These are phyloP conservation scores for Gasteruption jaculator DNA, from an alignment of 2,888 invertebrate species.

Conservation along the genomic window DNA sequence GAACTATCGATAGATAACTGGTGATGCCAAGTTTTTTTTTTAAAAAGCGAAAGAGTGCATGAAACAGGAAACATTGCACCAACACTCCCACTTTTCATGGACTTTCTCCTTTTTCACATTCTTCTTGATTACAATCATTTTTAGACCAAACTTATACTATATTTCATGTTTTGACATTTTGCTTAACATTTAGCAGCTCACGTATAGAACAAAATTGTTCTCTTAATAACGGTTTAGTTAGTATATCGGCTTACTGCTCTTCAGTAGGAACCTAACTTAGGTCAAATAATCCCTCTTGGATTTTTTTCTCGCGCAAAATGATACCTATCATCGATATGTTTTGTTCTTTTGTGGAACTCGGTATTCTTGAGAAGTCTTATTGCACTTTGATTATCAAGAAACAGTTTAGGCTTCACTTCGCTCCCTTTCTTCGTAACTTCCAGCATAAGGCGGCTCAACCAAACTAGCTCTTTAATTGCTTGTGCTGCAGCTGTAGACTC, in stretches of 20 bases:
- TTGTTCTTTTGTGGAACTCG: constrained; percentile 17
- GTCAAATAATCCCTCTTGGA: constrained; percentile 10
- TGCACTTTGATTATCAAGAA: constrained; percentile 24
- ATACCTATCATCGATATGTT: constrained; percentile 20
- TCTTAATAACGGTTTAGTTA: constrained; percentile 21
- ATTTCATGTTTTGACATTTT: background rate
- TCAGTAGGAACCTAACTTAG: constrained; percentile 15
- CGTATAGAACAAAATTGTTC: constrained; percentile 4
- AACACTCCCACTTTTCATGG: constrained; percentile 12
- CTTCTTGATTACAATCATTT: no score
- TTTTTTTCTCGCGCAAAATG: constrained; percentile 19
- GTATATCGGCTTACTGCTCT: constrained; percentile 20
- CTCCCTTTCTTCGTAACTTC: constrained; percentile 11
- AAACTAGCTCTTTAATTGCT: constrained; percentile 23
- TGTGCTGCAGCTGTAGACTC: constrained; percentile 27
- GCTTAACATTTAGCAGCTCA: constrained; percentile 6
- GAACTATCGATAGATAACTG: no score
- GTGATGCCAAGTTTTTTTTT: no score
- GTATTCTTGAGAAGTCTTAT: constrained; percentile 20
- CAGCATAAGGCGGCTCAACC: constrained; percentile 12
- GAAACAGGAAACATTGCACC: constrained; percentile 31
- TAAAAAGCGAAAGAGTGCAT: no score
- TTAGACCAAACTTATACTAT: no score
- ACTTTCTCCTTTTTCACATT: background rate
- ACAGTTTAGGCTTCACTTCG: constrained; percentile 8